These are phyloP conservation scores for Hydriomena furcata DNA, from an alignment of 2,888 invertebrate genomes.

Conservation along the genomic window DNA sequence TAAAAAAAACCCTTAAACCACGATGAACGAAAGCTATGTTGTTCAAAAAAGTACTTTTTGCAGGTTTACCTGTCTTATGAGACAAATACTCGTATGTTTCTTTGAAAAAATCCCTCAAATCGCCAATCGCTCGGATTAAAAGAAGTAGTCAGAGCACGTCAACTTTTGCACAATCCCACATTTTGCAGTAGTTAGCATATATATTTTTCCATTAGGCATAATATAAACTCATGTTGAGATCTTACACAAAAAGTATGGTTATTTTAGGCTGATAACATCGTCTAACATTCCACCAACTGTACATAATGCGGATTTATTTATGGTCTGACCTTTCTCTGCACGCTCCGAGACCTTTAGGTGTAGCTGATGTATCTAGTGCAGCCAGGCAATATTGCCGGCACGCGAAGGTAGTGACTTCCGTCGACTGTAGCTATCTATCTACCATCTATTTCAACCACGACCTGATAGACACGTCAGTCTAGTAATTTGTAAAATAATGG, in stretches of 20 bases:
- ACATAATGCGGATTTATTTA: constrained; percentile 49
- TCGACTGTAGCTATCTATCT: constrained; percentile 50
- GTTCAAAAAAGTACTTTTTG: too few species aligned
- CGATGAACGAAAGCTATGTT: too few species aligned
- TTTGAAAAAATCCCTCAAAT: too few species aligned
- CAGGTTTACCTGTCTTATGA: too few species aligned
- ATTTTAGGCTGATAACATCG: constrained; percentile 11
- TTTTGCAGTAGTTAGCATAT: too few species aligned
- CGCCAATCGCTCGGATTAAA: too few species aligned
- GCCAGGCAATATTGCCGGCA: constrained; percentile 49
- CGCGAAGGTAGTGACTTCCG: constrained; percentile 52
- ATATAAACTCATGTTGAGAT: too few species aligned
- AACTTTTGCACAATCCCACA: too few species aligned
- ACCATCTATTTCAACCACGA: constrained; percentile 41
- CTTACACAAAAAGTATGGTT: background rate
- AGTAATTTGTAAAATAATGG: constrained; percentile 17
- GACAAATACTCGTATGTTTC: too few species aligned
- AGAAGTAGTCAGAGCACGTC: too few species aligned
- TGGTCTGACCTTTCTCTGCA: constrained; percentile 52
- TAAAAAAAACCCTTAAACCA: too few species aligned
- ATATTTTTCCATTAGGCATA: too few species aligned
- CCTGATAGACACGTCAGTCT: constrained; percentile 27
- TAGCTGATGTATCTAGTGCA: constrained; percentile 44
- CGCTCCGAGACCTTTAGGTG: constrained; percentile 43
- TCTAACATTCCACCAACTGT: constrained; percentile 27